Evolutionary conservation across 2,113 vertebrate genomes (phyloP), one percentile per base, ranked within the genome.

Genomic region (Mormoops blainvillei): DNA sequence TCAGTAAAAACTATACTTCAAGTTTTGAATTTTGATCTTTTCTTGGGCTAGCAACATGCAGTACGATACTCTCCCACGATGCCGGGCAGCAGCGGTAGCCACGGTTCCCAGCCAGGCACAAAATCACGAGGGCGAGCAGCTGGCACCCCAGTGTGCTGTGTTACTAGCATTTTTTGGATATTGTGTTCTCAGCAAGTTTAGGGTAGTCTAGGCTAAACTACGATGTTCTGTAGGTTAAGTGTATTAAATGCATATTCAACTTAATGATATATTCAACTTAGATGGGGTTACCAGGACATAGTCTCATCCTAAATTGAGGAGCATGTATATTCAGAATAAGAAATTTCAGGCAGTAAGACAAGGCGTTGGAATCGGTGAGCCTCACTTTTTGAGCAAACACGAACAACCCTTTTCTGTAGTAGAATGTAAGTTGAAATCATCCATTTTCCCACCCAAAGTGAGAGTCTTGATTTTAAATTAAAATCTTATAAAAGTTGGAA

Each of bases 381-480:
- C 45, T 83, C 33, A 76, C 65, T 94, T 94, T 80, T 71, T 93
- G 58, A 88, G 43, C 45, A 88, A 68, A 63, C 7, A 80, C 52
- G n/a, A 81, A 74, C 54, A 19, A 70, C 24, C 82, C 18, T 90
- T 81, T 92, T 8, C 58, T 89, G 8, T 78, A 58, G 61, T 96
- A 78, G 52, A 94, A 78, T 94, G 50, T 71, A n/a, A 91, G 24
- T 94, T 95, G 41, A 90, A 94, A 87, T 92, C 20, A 52, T 91
- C 14, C 6, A 31, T 68, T 88, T 97, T 70, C 65, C 68, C n/a
- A 92, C 85, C 80, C 50, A 94, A 74, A 87, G 33, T 36, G 81
- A 24, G 28, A 96, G 76, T 94, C 76, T 83, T 96, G 36, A 90
- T 88, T 95, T 95, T 96, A 94, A 89, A 71, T 96, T 89, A 94